Evolutionary conservation across 2,888 invertebrate species (phyloP).

Genomic region (Diadegma fenestrale): DNA sequence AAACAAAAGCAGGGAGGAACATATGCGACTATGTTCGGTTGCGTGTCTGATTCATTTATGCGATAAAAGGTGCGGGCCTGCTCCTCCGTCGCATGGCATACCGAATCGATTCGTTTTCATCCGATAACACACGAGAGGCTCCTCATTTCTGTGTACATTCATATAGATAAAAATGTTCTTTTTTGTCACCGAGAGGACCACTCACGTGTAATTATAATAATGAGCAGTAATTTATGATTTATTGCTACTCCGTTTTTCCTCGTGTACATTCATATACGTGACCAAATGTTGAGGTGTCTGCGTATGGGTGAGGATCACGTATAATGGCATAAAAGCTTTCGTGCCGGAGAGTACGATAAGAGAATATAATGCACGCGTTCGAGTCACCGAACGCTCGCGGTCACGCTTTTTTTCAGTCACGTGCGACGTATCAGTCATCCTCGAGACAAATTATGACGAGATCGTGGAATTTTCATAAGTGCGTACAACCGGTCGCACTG

Average conservation of each 20-base stretch:
- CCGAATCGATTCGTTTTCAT: conserved; percentile 70
- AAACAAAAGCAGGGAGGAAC: conserved; percentile 7
- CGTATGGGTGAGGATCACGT: background rate
- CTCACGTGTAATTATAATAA: conserved; percentile 81
- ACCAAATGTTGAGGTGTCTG: background rate
- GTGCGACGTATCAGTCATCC: conserved; percentile 32
- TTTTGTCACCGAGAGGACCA: conserved; percentile 54
- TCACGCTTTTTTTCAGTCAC: conserved; percentile 57
- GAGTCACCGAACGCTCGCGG: conserved; percentile 35
- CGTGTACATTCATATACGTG: background rate
- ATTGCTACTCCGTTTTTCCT: conserved; percentile 64
- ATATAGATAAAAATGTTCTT: background rate
- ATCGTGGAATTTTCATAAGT: conserved; percentile 41
- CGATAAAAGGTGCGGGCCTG: conserved; percentile 67
- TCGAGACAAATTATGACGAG: conserved; percentile 44
- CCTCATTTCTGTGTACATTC: conserved; percentile 1
- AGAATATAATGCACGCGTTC: conserved; percentile 36
- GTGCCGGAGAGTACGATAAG: conserved; percentile 50
- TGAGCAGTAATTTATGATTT: conserved; percentile 79
- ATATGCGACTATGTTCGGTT: conserved; percentile 53
- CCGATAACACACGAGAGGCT: conserved; percentile 60
- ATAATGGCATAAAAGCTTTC: conserved; percentile 41
- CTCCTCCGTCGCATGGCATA: conserved; percentile 51
- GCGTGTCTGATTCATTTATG: conserved; percentile 72
- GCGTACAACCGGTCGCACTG: background rate